phyloP scores from a whole-genome alignment of 2,888 invertebrate species.

The Odiellus spinosus region DNA sequence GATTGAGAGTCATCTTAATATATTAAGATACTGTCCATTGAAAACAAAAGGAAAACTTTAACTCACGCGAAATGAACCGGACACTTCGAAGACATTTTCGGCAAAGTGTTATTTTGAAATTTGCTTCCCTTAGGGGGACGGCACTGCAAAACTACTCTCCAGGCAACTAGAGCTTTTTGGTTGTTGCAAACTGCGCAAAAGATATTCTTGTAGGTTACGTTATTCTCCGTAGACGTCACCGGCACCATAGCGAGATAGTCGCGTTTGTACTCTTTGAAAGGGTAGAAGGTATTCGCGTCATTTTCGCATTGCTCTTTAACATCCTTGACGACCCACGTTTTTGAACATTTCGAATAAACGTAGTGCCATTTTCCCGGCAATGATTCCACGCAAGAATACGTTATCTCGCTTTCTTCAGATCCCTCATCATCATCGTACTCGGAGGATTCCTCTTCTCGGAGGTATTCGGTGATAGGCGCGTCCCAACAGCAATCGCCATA shows the following conservation, averaged over 20 bases:
- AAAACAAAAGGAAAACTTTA: no score
- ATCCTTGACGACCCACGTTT: neutral
- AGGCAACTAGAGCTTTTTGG: slow-evolving; percentile 9
- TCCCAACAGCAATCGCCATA: slow-evolving; percentile 1
- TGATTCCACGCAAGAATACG: neutral
- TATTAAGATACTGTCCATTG: no score
- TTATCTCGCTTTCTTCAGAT: neutral
- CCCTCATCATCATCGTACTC: neutral
- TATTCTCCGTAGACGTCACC: slow-evolving; percentile 1
- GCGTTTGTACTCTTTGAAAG: neutral
- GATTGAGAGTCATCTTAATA: no score
- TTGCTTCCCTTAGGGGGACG: no score
- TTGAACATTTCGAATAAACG: neutral
- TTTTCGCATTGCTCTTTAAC: neutral
- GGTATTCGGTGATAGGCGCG: neutral
- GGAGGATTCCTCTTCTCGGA: no score
- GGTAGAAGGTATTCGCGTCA: no score
- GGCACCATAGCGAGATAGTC: slow-evolving; percentile 1
- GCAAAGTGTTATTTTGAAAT: no score
- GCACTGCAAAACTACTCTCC: slow-evolving; percentile 1
- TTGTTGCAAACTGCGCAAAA: slow-evolving; percentile 24
- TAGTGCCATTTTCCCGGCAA: neutral
- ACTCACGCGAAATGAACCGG: no score
- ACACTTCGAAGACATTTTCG: no score
- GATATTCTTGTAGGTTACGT: slow-evolving; percentile 19